phyloP scores from a whole-genome alignment of 2,113 vertebrate species.

The Pelodiscus sinensis region DNA sequence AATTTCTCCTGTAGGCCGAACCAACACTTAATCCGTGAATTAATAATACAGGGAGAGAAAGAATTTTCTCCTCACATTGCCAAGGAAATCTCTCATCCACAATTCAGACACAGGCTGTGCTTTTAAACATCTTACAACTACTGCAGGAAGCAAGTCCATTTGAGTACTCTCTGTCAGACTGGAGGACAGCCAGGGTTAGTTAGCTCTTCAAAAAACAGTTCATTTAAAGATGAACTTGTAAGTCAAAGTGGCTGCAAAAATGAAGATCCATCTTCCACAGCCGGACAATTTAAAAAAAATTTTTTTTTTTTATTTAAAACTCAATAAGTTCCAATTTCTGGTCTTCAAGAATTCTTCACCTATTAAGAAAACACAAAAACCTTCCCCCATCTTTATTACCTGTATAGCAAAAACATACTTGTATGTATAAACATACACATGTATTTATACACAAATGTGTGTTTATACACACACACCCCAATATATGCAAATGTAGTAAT shows the following conservation, averaged over 20 bases:
- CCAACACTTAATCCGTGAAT: conserved; percentile 98
- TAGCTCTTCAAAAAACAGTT: conserved; percentile 77
- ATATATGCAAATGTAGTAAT: conserved; percentile 23
- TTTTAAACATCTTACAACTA: conserved; percentile 80
- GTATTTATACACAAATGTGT: conserved; percentile 53
- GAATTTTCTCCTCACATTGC: conserved; percentile 88
- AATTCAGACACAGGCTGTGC: conserved; percentile 82
- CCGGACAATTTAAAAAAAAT: conserved; percentile 59
- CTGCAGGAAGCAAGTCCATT: conserved; percentile 83
- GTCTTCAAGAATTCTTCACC: conserved; percentile 89
- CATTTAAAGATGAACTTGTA: conserved; percentile 68
- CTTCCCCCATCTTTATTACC: conserved; percentile 82
- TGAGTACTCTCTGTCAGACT: conserved; percentile 77
- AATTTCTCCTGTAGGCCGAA: conserved; percentile 92
- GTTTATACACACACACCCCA: conserved; percentile 64
- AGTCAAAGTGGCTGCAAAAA: conserved; percentile 75
- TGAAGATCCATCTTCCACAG: conserved; percentile 87
- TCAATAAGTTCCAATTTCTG: conserved; percentile 86
- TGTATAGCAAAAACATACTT: conserved; percentile 69
- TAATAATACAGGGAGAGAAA: conserved; percentile 89
- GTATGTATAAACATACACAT: conserved; percentile 67
- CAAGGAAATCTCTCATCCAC: conserved; percentile 83
- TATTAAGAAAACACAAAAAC: conserved; percentile 87
- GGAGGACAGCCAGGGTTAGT: conserved; percentile 80
- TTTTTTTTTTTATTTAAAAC: conserved; percentile 72